A percentile compares a stretch with the other conserved stretches of the same genome.
phyloP scores from a whole-genome alignment of 2,888 invertebrate genomes.

The Folsomia candida region DNA sequence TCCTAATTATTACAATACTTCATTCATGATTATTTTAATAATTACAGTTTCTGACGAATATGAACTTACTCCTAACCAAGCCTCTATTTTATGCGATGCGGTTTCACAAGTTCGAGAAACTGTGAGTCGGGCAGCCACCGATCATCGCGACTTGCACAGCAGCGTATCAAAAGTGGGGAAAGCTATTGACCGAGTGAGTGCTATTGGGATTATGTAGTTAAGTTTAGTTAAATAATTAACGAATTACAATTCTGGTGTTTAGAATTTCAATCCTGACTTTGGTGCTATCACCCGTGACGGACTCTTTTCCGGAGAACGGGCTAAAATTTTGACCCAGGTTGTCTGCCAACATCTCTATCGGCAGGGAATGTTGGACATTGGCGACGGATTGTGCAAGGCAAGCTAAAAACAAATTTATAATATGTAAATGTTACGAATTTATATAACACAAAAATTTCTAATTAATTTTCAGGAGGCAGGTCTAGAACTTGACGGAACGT shows the following conservation, averaged over 20 bases:
- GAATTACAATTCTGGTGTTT: neutral
- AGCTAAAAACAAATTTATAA: slow-evolving; percentile 11
- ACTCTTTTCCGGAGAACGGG: slow-evolving; percentile 70
- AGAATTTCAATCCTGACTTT: slow-evolving; percentile 86
- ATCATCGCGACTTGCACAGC: slow-evolving; percentile 76
- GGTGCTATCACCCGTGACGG: slow-evolving; percentile 82
- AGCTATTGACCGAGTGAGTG: slow-evolving; percentile 76
- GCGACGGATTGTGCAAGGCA: slow-evolving; percentile 72
- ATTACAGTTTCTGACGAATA: slow-evolving; percentile 62
- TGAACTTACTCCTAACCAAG: slow-evolving; percentile 40
- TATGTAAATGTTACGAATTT: too few relatives aligned
- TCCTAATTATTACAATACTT: neutral
- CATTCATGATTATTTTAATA: slow-evolving; percentile 25
- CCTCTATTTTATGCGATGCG: slow-evolving; percentile 68
- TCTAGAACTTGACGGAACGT: slow-evolving; percentile 63
- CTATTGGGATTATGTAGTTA: neutral
- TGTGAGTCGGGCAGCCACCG: slow-evolving; percentile 76
- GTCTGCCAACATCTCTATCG: slow-evolving; percentile 93
- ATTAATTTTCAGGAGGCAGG: slow-evolving; percentile 63
- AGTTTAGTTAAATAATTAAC: neutral
- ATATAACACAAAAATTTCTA: neutral
- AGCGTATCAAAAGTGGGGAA: slow-evolving; percentile 90
- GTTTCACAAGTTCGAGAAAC: slow-evolving; percentile 77
- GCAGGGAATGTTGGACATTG: slow-evolving; percentile 90
- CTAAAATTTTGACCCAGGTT: slow-evolving; percentile 75